Conservation (phyloP, 2,888 invertebrate species). For the Criorhina ranunculi region DNA sequence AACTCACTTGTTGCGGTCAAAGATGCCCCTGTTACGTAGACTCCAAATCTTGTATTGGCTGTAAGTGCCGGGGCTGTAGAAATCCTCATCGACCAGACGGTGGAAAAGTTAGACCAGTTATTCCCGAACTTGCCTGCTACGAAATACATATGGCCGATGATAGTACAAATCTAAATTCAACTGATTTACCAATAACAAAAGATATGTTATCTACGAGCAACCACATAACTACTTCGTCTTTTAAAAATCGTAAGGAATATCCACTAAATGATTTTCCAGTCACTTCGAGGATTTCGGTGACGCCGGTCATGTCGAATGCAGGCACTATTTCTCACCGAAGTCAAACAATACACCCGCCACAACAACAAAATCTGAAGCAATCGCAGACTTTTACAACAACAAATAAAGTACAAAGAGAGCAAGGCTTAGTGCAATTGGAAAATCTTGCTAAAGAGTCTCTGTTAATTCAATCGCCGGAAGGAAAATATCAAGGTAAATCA, state of each 20-base stretch:
- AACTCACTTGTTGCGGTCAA: conserved; percentile 96
- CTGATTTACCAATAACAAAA: conserved; percentile 77
- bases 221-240: conserved; percentile 36
- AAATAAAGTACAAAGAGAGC: conserved; percentile 70
- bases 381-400: conserved; percentile 67
- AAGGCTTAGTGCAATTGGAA: conserved; percentile 79
- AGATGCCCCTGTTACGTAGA: conserved; percentile 97
- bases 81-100: conserved; percentile 95
- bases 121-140: conserved; percentile 88
- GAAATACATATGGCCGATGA: conserved; percentile 85
- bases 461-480: conserved; percentile 82
- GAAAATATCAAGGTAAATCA: conserved; percentile 83
- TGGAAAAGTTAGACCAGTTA: conserved; percentile 89
- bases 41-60: conserved; percentile 94
- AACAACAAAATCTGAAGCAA: conserved; percentile 63
- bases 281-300: conserved; percentile 63
- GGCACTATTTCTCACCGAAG: conserved; percentile 48
- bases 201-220: conserved; percentile 47
- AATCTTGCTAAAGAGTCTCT: conserved; percentile 81
- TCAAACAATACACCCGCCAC: conserved; percentile 48
- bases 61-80: conserved; percentile 96
- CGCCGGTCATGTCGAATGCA: conserved; percentile 52
- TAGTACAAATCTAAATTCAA: conserved; percentile 77
- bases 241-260: conserved; percentile 57
- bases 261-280: conserved; percentile 56